Evolutionary conservation across 2,888 invertebrate genomes (phyloP), one percentile per base, ranked within the genome.

Genomic region (Orchesella flavescens): DNA sequence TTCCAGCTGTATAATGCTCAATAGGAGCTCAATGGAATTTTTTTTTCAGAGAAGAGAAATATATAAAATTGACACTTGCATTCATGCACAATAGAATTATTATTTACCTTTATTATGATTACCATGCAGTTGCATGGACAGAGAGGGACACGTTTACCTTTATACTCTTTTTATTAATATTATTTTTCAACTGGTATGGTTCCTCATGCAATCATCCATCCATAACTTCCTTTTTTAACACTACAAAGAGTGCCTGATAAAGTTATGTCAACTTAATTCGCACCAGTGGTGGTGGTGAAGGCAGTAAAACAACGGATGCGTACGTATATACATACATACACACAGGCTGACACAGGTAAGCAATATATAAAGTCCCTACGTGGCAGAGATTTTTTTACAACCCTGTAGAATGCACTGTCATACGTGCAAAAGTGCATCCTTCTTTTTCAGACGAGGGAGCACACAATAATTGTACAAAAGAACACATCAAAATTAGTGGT

Each of bases 21-120:
- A 84, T 86, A 83, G 85, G 61, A 86, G 19, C 46, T 79, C 55
- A 55, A 71, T 72, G 23, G 72, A 71, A 65, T 72, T 46, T 72
- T 68, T 79, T 34, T 68, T 23, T 46, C 21, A 46, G 81, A 82
- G 83, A 34, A 34, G 34, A 34, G 34, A 34, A 34, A 34, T 34
- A 34, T 34, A 34, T 34, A 87, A 86, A 86, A 85, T 86, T 86
- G 86, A 86, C 87, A 86, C 86, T 87, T 86, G 85, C 85, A 86
- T 84, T 53, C 69, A 55, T 34, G 10, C 65, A 83, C 69, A 83
- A 72, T 73, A 66, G 57, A 55, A 57, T 80, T 80, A 78, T 80
- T 80, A 75, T 65, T 75, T 43, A n/a, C 75, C 46, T 61, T 75
- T 68, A 81, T 75, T 19, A 53, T 73, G 55, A 68, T 69, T 74